Evolutionary conservation across 64 coral and sea anemone genomes (phyloP).

Genomic region (Pachyseris speciosa): DNA sequence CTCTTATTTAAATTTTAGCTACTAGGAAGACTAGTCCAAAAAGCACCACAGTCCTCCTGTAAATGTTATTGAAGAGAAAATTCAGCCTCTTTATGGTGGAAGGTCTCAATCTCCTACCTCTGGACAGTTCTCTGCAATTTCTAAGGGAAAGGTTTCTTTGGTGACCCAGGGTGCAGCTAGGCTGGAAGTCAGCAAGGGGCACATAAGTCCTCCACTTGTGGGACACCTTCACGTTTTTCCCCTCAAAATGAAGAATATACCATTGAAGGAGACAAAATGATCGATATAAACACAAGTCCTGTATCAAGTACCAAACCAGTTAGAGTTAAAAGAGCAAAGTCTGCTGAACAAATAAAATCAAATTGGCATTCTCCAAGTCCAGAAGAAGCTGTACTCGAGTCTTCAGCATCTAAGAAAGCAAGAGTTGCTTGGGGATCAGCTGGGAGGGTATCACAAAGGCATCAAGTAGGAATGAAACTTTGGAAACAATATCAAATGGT

Average conservation of each 20-base stretch:
- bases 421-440: slow-evolving; percentile 75
- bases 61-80: slow-evolving; percentile 56
- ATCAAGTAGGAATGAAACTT: background rate
- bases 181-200: slow-evolving; percentile 21
- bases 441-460: background rate
- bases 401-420: slow-evolving; percentile 56
- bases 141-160: slow-evolving; percentile 3
- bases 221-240: background rate
- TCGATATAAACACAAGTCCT: slow-evolving; percentile 37
- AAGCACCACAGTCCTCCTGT: slow-evolving; percentile 1
- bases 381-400: slow-evolving; percentile 39
- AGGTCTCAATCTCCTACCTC: background rate
- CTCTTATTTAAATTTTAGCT: slow-evolving; percentile 23
- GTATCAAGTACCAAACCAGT: slow-evolving; percentile 48
- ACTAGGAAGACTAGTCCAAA: slow-evolving; percentile 12
- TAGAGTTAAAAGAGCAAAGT: slow-evolving; percentile 58
- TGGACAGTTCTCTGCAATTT: background rate
- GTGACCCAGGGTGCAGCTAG: background rate
- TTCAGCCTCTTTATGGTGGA: slow-evolving; percentile 47
- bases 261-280: slow-evolving; percentile 31
- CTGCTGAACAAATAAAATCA: slow-evolving; percentile 56
- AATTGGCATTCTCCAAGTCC: slow-evolving; percentile 12
- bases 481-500: slow-evolving; percentile 48
- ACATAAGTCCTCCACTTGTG: slow-evolving; percentile 6
- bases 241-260: slow-evolving; percentile 31